These are phyloP conservation scores for Stichodactyla helianthus DNA, from an alignment of 64 coral and sea anemone genomes.

Conservation along the genomic window DNA sequence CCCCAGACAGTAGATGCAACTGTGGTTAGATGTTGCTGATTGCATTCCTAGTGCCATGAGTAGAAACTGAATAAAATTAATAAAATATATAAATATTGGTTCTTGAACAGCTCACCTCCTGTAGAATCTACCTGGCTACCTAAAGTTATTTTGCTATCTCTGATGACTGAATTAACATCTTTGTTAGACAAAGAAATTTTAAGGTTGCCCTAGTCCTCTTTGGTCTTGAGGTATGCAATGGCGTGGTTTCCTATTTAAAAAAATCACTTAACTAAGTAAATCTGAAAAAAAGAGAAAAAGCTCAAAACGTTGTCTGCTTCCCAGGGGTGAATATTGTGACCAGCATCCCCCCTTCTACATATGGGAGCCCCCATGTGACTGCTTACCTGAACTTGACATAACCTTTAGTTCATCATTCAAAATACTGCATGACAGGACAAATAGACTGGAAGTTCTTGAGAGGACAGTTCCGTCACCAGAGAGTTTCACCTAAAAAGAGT, in stretches of 20 bases:
- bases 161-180: not conserved
- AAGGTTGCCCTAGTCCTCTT: not conserved
- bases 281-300: not conserved
- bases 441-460: not conserved
- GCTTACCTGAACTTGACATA: conserved; percentile 5
- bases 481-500: not conserved
- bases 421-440: conserved; percentile 7
- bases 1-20: not conserved
- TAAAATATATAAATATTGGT: not conserved
- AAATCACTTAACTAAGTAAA: not conserved
- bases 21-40: conserved; percentile 7
- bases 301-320: not conserved
- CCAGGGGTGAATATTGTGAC: not conserved
- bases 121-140: not conserved
- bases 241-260: not conserved
- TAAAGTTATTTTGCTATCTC: not conserved
- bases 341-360: too few relatives aligned
- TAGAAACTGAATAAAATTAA: not conserved
- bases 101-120: too few relatives aligned
- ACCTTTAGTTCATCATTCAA: not conserved
- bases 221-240: too few relatives aligned
- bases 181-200: not conserved
- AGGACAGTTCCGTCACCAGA: not conserved
- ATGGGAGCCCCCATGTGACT: not conserved
- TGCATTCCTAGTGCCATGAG: not conserved